Base-by-base conservation (phyloP, 2,888 invertebrate species). In the Nemapogon koenigi region DNA sequence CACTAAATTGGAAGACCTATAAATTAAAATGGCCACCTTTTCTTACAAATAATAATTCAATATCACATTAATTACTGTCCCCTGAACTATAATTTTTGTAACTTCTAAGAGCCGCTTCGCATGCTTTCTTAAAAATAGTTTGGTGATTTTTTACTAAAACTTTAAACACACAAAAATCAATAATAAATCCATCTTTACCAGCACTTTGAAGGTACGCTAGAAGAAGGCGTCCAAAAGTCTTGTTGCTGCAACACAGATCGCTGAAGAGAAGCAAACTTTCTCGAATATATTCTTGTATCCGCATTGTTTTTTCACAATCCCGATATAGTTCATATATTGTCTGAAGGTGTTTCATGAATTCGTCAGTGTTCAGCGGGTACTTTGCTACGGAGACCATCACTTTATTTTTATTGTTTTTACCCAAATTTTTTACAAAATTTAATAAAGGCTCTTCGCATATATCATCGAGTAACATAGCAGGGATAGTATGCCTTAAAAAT, bases 71-170 rank as follows among this genome's bases (percentile, higher is more conserved):
- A n/a, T n/a, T n/a, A n/a, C n/a, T n/a, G n/a, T n/a, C n/a, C n/a
- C n/a, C n/a, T n/a, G n/a, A n/a, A n/a, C n/a, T n/a, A n/a, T n/a
- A n/a, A n/a, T n/a, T n/a, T n/a, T n/a, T n/a, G n/a, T n/a, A n/a
- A n/a, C n/a, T n/a, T n/a, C n/a, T n/a, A 22, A 7, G 11, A 2
- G 13, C 19, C 2, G 18, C 19, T 11, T 19, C 19, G 50, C 75
- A 75, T 0, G 62, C 60, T 32, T 57, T 62, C 43, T 55, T 63
- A 35, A 70, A 73, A 0, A 60, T 52, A 1, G 72, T 62, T 4
- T 43, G 51, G 33, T 73, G 71, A 1, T 33, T 38, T 15, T 62
- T 58, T 3, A 73, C 51, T 3, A 69, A n/a, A 1, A 27, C n/a
- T 3, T 35, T 15, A 3, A 39, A 26, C 37, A 54, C 43, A 2